Evolutionary conservation across 2,888 invertebrate species (phyloP).

Genomic region (Troglohyphantes excavatus): DNA sequence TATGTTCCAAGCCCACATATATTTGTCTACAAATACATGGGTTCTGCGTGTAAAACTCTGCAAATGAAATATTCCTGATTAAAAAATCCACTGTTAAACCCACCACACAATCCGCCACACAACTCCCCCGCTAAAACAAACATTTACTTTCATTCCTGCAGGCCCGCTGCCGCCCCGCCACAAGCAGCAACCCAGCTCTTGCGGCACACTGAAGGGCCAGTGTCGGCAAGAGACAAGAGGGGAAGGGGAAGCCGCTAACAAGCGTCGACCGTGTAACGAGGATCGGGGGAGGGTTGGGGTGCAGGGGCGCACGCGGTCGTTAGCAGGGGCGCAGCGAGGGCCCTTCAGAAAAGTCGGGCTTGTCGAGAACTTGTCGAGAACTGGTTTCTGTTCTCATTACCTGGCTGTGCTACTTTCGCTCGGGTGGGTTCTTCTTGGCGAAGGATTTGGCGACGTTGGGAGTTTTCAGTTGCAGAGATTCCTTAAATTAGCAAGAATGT

Average conservation of each 20-base stretch:
- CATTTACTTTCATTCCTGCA: background rate
- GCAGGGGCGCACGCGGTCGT: slow-evolving; percentile 40
- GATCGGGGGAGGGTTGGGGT: slow-evolving; percentile 42
- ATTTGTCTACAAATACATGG: no score
- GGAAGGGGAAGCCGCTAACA: slow-evolving; percentile 56
- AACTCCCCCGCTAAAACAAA: no score
- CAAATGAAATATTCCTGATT: no score
- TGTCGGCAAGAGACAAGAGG: slow-evolving; percentile 61
- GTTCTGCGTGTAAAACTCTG: no score
- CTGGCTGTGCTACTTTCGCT: slow-evolving; percentile 44
- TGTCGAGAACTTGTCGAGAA: background rate
- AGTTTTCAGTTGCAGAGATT: no score
- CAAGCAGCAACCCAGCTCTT: background rate
- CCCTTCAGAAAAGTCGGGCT: slow-evolving; percentile 55
- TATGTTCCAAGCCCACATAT: no score
- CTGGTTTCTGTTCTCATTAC: slow-evolving; percentile 59
- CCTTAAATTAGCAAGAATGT: no score
- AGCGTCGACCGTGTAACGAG: slow-evolving; percentile 72
- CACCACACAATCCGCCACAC: no score
- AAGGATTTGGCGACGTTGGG: background rate
- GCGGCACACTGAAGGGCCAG: slow-evolving; percentile 8
- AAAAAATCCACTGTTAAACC: no score
- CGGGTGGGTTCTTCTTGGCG: background rate
- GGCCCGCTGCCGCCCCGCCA: no score
- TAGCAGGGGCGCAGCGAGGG: slow-evolving; percentile 51